A percentile compares a stretch with the other conserved stretches of the same genome.
Evolutionary conservation across 2,797 vertebrate species (phyloP).

Genomic region (Coreius guichenoti): DNA sequence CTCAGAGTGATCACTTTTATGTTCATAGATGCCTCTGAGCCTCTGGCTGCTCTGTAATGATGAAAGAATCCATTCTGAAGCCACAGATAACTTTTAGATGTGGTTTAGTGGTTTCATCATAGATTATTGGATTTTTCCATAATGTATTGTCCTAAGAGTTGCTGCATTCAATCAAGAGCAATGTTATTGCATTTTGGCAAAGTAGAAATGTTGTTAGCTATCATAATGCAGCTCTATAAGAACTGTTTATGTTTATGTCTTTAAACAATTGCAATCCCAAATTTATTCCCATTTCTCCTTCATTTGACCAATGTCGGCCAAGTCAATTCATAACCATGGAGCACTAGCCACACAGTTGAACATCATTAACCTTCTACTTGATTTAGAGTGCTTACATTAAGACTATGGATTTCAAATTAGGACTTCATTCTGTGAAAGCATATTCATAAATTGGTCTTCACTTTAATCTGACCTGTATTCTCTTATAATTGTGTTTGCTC

Average conservation of each 20-base stretch:
- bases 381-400: neutral
- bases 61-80: slow-evolving; percentile 19
- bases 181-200: slow-evolving; percentile 14
- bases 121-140: slow-evolving; percentile 16
- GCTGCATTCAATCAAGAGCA: slow-evolving; percentile 21
- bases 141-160: slow-evolving; percentile 15
- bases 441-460: neutral
- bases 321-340: neutral
- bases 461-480: slow-evolving; percentile 1
- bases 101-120: slow-evolving; percentile 30
- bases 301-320: neutral
- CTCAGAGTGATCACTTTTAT: slow-evolving; percentile 26
- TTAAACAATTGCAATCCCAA: neutral
- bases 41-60: slow-evolving; percentile 23
- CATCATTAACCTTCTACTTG: slow-evolving; percentile 7
- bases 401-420: slow-evolving; percentile 7
- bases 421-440: neutral
- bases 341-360: neutral
- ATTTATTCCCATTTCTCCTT: neutral
- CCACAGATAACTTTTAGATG: slow-evolving; percentile 9
- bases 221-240: neutral
- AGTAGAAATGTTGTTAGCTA: slow-evolving; percentile 2
- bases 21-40: slow-evolving; percentile 14
- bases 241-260: neutral
- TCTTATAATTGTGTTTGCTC: neutral